These are phyloP conservation scores for Catharus minimus DNA, from an alignment of 2,113 vertebrate species.

Conservation along the genomic window DNA sequence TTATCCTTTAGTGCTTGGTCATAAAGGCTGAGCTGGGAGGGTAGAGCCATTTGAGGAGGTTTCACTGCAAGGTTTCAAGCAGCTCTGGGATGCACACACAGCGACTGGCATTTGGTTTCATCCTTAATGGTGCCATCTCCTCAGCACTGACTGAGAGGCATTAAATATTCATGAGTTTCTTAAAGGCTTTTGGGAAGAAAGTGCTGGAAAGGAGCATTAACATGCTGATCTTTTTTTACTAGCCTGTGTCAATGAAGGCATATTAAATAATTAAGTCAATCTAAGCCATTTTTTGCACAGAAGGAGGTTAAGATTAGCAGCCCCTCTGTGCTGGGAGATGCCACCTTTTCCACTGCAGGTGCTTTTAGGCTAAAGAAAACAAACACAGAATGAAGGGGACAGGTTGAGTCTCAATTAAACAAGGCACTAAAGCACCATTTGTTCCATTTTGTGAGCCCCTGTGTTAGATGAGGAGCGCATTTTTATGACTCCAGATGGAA, in stretches of 20 bases:
- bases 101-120: constrained; percentile 40
- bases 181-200: constrained; percentile 61
- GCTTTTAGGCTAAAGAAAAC: constrained; percentile 2
- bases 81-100: neutral
- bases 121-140: constrained; percentile 49
- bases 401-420: neutral
- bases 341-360: neutral
- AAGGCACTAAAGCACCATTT: neutral
- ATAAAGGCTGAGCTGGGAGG: neutral
- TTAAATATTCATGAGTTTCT: constrained; percentile 71
- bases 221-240: constrained; percentile 37
- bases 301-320: constrained; percentile 30
- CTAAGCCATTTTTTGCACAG: constrained; percentile 35
- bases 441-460: neutral
- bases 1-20: neutral
- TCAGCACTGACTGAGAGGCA: constrained; percentile 2
- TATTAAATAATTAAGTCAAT: constrained; percentile 70
- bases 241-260: neutral
- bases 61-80: neutral
- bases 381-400: neutral
- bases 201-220: constrained; percentile 50
- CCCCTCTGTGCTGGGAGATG: neutral
- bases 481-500: neutral
- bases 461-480: neutral
- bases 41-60: neutral